Percentiles rank a stretch among this genome's conserved stretches.
Evolutionary conservation across 2,888 invertebrate genomes (phyloP).

Genomic region (Tetanocera ferruginea): DNA sequence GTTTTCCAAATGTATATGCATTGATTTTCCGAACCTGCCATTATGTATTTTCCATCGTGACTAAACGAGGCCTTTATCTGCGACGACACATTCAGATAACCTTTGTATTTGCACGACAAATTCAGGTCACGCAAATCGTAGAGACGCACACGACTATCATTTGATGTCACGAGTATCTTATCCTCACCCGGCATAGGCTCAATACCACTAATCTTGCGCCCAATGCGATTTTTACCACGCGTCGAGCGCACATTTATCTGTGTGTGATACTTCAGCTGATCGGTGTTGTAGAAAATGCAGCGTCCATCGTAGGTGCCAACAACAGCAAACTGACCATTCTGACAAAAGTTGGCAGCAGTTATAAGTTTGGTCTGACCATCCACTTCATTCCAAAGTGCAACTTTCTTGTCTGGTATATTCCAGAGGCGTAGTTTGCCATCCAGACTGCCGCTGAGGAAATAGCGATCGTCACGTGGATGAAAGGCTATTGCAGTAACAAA

Average conservation of each 20-base stretch:
- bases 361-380: conserved; percentile 95
- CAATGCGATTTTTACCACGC: conserved; percentile 94
- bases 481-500: conserved; percentile 99
- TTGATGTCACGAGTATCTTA: conserved; percentile 96
- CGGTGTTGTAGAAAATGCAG: conserved; percentile 98
- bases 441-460: conserved; percentile 96
- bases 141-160: conserved; percentile 95
- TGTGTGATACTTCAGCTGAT: conserved; percentile 98
- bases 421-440: conserved; percentile 98
- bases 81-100: conserved; percentile 93
- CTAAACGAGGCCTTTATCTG: conserved; percentile 98
- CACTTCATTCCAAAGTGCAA: conserved; percentile 97
- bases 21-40: conserved; percentile 97
- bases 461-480: conserved; percentile 90
- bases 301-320: conserved; percentile 99
- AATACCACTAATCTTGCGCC: conserved; percentile 96
- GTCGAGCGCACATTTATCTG: conserved; percentile 97
- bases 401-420: conserved; percentile 99
- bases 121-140: conserved; percentile 96
- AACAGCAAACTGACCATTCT: conserved; percentile 97
- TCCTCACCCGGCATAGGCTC: conserved; percentile 97
- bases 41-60: conserved; percentile 96
- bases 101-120: conserved; percentile 95
- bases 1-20: conserved; percentile 99
- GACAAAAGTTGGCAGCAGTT: conserved; percentile 97